These are phyloP conservation scores for Venturia canescens DNA, from an alignment of 1,140 invertebrate genomes.

Conservation along the genomic window DNA sequence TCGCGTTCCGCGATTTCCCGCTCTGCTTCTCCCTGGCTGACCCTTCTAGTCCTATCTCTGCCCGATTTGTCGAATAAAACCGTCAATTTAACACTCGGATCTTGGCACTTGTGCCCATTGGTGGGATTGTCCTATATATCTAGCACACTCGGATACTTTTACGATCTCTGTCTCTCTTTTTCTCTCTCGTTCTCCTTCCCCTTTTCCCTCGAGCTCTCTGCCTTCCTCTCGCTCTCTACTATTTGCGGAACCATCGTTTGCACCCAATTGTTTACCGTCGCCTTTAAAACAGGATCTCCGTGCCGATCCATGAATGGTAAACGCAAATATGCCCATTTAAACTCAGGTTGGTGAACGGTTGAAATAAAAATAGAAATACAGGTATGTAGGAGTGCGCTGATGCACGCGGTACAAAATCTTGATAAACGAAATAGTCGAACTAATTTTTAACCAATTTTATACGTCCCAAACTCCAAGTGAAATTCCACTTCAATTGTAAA, in stretches of 20 bases:
- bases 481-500: too few relatives aligned
- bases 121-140: background rate
- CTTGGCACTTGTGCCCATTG: slow-evolving; percentile 46
- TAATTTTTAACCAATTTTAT: too few relatives aligned
- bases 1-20: background rate
- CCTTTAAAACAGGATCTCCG: slow-evolving; percentile 39
- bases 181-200: background rate
- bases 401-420: too few relatives aligned
- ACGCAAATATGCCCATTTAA: slow-evolving; percentile 39
- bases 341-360: slow-evolving; percentile 21
- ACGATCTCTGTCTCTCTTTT: background rate
- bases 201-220: background rate
- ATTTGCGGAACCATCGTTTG: slow-evolving; percentile 44
- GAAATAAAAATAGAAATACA: slow-evolving; percentile 16
- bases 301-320: slow-evolving; percentile 43
- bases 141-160: background rate
- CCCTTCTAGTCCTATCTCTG: slow-evolving; percentile 5
- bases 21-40: background rate
- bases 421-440: too few relatives aligned
- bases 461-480: too few relatives aligned
- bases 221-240: background rate
- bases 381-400: background rate
- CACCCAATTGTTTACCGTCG: slow-evolving; percentile 47
- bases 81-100: slow-evolving; percentile 50
- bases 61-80: slow-evolving; percentile 45